Base-by-base conservation (phyloP, 2,797 vertebrate genomes). In the Melanotaenia trifasciata region DNA sequence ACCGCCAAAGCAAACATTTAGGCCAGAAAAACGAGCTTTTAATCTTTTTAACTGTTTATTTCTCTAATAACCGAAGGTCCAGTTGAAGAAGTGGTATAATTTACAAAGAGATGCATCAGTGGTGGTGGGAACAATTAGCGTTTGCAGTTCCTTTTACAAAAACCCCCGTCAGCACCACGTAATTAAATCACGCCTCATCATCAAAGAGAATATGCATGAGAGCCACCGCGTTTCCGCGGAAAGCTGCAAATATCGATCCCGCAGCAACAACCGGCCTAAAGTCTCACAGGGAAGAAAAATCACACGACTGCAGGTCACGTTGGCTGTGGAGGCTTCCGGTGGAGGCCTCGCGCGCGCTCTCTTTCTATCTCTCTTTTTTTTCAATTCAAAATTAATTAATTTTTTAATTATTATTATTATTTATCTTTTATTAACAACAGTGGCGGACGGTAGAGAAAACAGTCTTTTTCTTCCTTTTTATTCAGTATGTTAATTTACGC, bases 191-290 rank as follows among this genome's bases (percentile, higher is more conserved):
- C 8, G 24, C 54, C 72, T 70, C 65, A n/a, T 45, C 74, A 87
- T 91, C 88, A 94, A 89, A 92, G 85, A 64, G 87, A 93, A 91
- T 92, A 89, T 92, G 45, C 71, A 92, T 90, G 20, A 73, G 53
- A 16, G 79, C 74, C 75, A 72, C 64, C 59, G 81, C 67, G 67
- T 70, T 86, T 79, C 72, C 58, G 70, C 64, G 58, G 70, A 63
- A 54, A 57, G 32, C 67, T 78, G 63, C 63, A 53, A 59, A 78
- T 84, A 63, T 84, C 61, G 75, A 85, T 87, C 84, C 84, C 43
- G 45, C 20, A 9, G 45, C 58, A 57, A 59, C 54, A 72, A 71
- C 51, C 62, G 76, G 40, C 28, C 36, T 58, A 59, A 12, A 40
- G 77, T 84, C 77, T 84, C 84, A 14, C 32, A 30, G 79, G 81